These are phyloP conservation scores for Cephalopterus ornatus DNA, from an alignment of 2,113 vertebrate species.

Conservation along the genomic window DNA sequence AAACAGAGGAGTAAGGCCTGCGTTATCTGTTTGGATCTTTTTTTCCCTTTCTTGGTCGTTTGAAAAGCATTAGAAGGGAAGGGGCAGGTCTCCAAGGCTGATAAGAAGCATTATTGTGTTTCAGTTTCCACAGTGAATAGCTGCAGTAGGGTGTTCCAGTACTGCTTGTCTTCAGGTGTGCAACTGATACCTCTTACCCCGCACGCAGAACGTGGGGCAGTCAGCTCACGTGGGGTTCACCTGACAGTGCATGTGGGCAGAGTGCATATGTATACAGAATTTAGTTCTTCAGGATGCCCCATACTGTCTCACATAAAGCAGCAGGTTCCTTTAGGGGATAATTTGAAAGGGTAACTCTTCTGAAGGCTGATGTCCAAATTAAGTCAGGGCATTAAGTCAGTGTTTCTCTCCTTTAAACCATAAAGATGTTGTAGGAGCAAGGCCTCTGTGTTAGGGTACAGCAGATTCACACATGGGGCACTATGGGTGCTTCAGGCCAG, in stretches of 20 bases:
- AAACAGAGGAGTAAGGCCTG: neutral
- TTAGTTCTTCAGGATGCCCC: neutral
- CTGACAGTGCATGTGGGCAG: neutral
- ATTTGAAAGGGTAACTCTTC: neutral
- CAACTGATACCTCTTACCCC: neutral
- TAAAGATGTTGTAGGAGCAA: neutral
- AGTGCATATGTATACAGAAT: rapidly evolving
- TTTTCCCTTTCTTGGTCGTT: neutral
- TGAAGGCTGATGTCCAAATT: neutral
- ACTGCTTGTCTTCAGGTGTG: neutral
- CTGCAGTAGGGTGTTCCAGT: neutral
- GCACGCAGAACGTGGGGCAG: neutral
- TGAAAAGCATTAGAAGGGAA: conserved; percentile 16
- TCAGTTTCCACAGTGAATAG: conserved; percentile 33
- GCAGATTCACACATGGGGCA: rapidly evolving
- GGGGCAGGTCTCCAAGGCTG: neutral
- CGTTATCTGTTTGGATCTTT: neutral
- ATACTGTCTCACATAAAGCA: neutral
- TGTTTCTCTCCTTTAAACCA: neutral
- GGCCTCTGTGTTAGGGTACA: neutral
- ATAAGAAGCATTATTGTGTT: conserved; percentile 24
- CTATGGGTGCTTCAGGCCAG: neutral
- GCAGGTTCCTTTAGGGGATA: neutral
- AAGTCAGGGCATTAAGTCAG: neutral
- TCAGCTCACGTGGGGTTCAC: neutral